A percentile compares a stretch with the other conserved stretches of the same genome.
These are phyloP conservation scores for Penaeus vannamei DNA, from an alignment of 1,140 invertebrate genomes.

Conservation along the genomic window DNA sequence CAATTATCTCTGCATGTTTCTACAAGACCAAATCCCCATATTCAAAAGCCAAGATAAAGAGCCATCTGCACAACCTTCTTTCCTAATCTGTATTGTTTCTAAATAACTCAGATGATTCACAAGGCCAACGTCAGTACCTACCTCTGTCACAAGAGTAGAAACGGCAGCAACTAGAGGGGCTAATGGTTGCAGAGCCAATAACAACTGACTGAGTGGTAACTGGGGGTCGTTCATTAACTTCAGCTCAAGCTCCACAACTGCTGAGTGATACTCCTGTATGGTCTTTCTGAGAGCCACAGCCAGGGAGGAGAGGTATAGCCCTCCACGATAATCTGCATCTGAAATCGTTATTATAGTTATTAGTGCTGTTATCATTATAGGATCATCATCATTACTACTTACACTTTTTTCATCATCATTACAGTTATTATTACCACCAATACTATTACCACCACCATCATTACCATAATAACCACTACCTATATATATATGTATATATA, in stretches of 20 bases:
- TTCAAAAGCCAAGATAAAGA: too few species aligned
- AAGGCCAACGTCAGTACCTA: not conserved
- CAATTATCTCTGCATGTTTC: too few species aligned
- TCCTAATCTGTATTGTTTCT: not conserved
- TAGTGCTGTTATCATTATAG: too few species aligned
- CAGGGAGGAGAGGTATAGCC: not conserved
- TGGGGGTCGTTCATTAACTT: not conserved
- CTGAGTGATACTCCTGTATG: not conserved
- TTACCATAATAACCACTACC: too few species aligned
- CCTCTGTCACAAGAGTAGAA: constrained; percentile 37
- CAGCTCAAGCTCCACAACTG: constrained; percentile 38
- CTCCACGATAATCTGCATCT: constrained; percentile 22
- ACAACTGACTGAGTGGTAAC: constrained; percentile 37
- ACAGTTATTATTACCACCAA: too few species aligned
- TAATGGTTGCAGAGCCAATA: constrained; percentile 29
- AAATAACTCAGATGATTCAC: not conserved
- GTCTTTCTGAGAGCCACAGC: not conserved
- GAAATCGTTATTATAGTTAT: not conserved
- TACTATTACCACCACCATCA: too few species aligned
- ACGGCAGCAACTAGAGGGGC: constrained; percentile 8
- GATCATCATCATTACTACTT: too few species aligned
- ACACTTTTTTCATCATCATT: too few species aligned
- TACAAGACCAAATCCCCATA: too few species aligned
- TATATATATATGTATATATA: too few species aligned
- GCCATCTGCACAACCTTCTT: not conserved